A percentile compares a stretch with the other conserved stretches of the same genome.
Conservation (phyloP, 2,888 invertebrate genomes). For the Dasypogon diadema region DNA sequence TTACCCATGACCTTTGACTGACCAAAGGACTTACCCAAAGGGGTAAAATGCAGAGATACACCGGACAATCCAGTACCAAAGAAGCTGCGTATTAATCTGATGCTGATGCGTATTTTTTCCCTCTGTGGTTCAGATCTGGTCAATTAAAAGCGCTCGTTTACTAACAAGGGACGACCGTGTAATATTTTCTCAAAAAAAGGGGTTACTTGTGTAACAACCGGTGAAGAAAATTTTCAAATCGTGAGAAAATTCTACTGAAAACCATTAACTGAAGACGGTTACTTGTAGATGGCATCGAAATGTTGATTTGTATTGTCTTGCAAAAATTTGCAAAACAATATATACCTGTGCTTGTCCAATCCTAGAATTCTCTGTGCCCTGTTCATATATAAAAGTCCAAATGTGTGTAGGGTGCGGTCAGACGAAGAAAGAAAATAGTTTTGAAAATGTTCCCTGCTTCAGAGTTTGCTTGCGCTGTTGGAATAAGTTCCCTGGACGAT, state of each 20-base stretch:
- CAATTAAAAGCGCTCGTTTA: slow-evolving; percentile 5
- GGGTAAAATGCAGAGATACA: slow-evolving; percentile 6
- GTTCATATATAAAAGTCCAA: not conserved
- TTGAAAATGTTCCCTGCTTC: slow-evolving; percentile 21
- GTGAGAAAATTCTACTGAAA: slow-evolving; percentile 4
- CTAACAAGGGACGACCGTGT: not conserved
- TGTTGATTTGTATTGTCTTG: no score
- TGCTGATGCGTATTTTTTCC: not conserved
- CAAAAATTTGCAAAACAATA: no score
- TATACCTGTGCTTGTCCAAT: no score
- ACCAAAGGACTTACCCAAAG: slow-evolving; percentile 1
- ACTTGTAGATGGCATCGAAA: no score
- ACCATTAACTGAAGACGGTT: no score
- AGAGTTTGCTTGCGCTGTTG: slow-evolving; percentile 7
- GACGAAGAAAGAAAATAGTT: slow-evolving; percentile 24
- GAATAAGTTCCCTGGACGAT: slow-evolving; percentile 20
- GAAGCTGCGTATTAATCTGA: slow-evolving; percentile 22
- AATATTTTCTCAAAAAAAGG: not conserved
- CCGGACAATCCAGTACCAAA: slow-evolving; percentile 36
- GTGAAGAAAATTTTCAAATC: not conserved
- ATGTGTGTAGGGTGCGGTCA: not conserved
- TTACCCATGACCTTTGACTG: slow-evolving; percentile 50
- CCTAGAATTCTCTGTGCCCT: no score
- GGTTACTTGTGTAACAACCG: not conserved
- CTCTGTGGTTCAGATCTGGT: slow-evolving; percentile 19